Base-by-base conservation (phyloP, 2,888 invertebrate species). In the Lissocephala sabroskyi region DNA sequence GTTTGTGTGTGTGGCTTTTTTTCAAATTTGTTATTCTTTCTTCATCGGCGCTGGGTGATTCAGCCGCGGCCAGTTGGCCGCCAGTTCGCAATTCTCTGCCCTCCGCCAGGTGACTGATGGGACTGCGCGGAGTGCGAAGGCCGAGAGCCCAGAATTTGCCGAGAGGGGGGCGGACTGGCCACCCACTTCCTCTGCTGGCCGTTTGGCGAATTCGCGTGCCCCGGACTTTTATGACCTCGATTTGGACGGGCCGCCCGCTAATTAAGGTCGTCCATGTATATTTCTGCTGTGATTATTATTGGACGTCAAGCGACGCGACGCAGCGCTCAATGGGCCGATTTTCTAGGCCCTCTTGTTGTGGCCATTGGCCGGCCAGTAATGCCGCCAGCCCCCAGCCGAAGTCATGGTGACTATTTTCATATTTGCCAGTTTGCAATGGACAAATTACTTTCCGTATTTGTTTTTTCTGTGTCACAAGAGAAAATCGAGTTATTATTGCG, bases 381-480 rank as follows among this genome's bases (percentile, higher is more conserved):
- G 62, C 57, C 67, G 49, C 48, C 14, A 47, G 58, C 9, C 17
- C 43, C 49, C 52, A 49, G 60, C 43, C 63, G 61, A 59, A 67
- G 71, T 71, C 70, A 71, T 62, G 76, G 62, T 75, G 71, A 71
- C 59, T 54, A 48, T 57, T 64, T 56, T 41, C 40, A 37, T 54
- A 48, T 40, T 41, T 9, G 36, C 47, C 19, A 19, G 13, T 35
- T 5, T 36, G 17, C 19, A 28, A 36, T 56, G 50, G 55, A 11
- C 56, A 74, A 68, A 74, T 68, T 74, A 74, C 74, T 68, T 68
- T 68, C 68, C 68, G 62, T 65, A 65, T 71, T 56, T 59, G 58
- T 56, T 45, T 56, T 53, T 60, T 53, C 41, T 66, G 56, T 75
- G 66, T 66, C 68, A 71, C 53, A 64, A 50, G 59, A 68, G 56